phyloP scores from a whole-genome alignment of 2,797 vertebrate species.

The Clarias pachynema region DNA sequence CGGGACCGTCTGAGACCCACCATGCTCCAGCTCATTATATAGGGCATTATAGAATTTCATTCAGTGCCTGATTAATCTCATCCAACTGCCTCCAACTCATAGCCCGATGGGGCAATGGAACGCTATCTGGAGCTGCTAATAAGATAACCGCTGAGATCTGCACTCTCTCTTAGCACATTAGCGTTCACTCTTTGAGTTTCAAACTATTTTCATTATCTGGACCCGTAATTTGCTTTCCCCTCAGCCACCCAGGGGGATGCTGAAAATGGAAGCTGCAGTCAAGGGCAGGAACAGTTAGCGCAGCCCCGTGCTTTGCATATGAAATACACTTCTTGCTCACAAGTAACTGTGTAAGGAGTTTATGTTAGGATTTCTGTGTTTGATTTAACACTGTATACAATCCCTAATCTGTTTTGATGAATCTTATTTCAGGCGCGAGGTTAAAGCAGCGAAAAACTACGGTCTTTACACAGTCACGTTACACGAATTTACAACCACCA shows the following conservation, averaged over 20 bases:
- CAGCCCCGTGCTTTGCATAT: constrained; percentile 67
- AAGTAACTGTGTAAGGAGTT: constrained; percentile 49
- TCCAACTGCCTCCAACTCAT: constrained; percentile 70
- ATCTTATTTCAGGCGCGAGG: background rate
- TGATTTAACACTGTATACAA: background rate
- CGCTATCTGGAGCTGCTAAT: constrained; percentile 78
- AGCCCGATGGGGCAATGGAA: constrained; percentile 70
- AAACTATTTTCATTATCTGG: constrained; percentile 81
- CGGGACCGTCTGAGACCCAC: constrained; percentile 48
- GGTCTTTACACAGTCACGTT: background rate
- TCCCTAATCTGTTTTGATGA: background rate
- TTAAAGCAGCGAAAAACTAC: background rate
- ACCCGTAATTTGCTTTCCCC: constrained; percentile 75
- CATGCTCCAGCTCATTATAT: constrained; percentile 72
- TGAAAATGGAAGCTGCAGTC: constrained; percentile 72
- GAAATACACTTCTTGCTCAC: constrained; percentile 71
- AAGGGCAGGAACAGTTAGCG: constrained; percentile 72
- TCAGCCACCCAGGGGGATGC: constrained; percentile 72
- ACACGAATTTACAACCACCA: background rate
- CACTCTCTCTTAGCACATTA: constrained; percentile 79
- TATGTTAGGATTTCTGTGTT: background rate
- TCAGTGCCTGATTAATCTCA: constrained; percentile 77
- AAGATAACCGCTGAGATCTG: constrained; percentile 78
- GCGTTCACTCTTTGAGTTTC: constrained; percentile 78
- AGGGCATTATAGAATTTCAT: constrained; percentile 71